Evolutionary conservation across 2,797 vertebrate species (phyloP).

Genomic region (Karalla daura): DNA sequence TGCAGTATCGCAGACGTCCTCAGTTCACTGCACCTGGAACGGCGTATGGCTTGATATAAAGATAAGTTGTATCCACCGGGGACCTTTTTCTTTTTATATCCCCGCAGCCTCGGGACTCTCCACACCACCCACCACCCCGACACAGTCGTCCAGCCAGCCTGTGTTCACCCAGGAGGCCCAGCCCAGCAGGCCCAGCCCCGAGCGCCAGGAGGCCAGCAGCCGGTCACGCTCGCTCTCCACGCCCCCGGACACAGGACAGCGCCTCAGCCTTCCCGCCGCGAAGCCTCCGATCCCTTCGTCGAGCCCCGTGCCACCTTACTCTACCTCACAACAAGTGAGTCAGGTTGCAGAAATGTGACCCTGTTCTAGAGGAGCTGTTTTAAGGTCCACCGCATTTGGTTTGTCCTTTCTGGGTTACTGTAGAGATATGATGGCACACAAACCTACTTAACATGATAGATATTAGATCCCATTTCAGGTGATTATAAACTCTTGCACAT

Average conservation of each 20-base stretch:
- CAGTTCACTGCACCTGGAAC: conserved; percentile 11
- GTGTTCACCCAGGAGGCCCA: conserved; percentile 90
- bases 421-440: too few species aligned
- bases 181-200: conserved; percentile 83
- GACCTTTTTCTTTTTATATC: conserved; percentile 29
- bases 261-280: conserved; percentile 82
- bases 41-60: conserved; percentile 9
- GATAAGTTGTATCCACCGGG: conserved; percentile 18
- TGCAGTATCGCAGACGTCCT: background rate
- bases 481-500: too few species aligned
- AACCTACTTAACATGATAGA: too few species aligned
- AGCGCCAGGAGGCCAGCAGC: conserved; percentile 84
- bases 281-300: conserved; percentile 84
- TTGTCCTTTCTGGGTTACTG: too few species aligned
- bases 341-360: background rate
- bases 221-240: conserved; percentile 88
- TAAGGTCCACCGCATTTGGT: too few species aligned
- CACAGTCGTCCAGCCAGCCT: conserved; percentile 89
- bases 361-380: too few species aligned
- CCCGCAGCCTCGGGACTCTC: conserved; percentile 89
- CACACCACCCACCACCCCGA: conserved; percentile 93
- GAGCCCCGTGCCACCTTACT: conserved; percentile 75
- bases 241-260: conserved; percentile 89
- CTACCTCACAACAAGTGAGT: conserved; percentile 92
- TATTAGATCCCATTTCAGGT: too few species aligned